Conservation (phyloP, 2,113 vertebrate genomes). For the Rhinolophus ferrumequinum region DNA sequence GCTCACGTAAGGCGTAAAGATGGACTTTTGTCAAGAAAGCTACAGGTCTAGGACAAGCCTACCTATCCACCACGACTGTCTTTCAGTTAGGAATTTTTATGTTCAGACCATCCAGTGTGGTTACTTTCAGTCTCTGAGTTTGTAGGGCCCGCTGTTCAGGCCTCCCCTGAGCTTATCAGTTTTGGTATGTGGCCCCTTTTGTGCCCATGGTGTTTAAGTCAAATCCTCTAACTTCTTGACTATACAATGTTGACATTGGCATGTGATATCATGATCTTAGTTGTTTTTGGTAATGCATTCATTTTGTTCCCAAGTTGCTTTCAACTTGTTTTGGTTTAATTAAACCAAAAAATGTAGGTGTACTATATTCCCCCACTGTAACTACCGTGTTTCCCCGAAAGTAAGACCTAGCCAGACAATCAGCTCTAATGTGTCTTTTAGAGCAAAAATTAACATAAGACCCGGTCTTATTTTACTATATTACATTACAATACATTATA, state of each 20-base stretch:
- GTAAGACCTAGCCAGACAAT: too few relatives aligned
- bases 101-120: not conserved
- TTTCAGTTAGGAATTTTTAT: not conserved
- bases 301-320: slow-evolving; percentile 16
- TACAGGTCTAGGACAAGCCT: too few relatives aligned
- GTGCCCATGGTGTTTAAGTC: not conserved
- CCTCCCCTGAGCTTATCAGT: not conserved
- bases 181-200: not conserved
- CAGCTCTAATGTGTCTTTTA: too few relatives aligned
- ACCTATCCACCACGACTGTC: not conserved
- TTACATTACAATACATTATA: too few relatives aligned
- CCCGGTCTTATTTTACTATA: too few relatives aligned
- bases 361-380: not conserved
- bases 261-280: not conserved
- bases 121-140: not conserved
- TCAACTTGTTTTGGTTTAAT: slow-evolving; percentile 23
- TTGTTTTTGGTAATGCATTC: not conserved
- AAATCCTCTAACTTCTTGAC: slow-evolving; percentile 48
- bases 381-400: not conserved
- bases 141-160: not conserved
- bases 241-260: not conserved
- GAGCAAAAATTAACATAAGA: too few relatives aligned
- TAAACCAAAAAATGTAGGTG: not conserved
- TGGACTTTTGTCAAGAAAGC: not conserved
- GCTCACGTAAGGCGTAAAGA: not conserved